These are phyloP conservation scores for Catonia carolina DNA, from an alignment of 2,888 invertebrate genomes.

Conservation along the genomic window DNA sequence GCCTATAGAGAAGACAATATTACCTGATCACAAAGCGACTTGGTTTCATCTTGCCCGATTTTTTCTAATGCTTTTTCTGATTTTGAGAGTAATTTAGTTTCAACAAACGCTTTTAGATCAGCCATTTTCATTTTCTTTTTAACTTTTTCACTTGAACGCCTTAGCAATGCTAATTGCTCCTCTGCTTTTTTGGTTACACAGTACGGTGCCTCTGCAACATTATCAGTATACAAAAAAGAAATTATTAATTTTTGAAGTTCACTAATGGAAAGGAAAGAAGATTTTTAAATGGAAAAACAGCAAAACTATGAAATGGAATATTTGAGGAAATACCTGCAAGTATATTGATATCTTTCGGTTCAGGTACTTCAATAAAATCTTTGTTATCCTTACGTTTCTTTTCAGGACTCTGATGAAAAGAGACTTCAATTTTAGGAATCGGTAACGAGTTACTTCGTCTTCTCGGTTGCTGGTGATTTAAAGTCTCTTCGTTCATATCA, in stretches of 20 bases:
- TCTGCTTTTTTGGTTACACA: slow-evolving; percentile 42
- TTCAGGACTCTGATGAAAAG: slow-evolving; percentile 72
- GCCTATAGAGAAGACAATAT: no score
- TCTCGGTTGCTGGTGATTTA: slow-evolving; percentile 69
- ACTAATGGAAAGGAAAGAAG: not conserved
- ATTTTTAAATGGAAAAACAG: not conserved
- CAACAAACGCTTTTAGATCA: slow-evolving; percentile 84
- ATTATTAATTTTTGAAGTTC: not conserved
- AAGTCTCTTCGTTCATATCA: slow-evolving; percentile 79
- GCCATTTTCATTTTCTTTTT: slow-evolving; percentile 87
- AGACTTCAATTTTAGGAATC: slow-evolving; percentile 86
- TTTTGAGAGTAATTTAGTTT: slow-evolving; percentile 82
- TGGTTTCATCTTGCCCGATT: slow-evolving; percentile 72
- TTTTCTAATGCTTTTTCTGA: slow-evolving; percentile 87
- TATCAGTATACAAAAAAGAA: not conserved
- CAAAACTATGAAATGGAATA: no score
- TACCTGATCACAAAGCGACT: slow-evolving; percentile 36
- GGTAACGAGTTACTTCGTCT: slow-evolving; percentile 89
- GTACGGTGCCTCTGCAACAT: slow-evolving; percentile 46
- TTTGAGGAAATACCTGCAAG: slow-evolving; percentile 53
- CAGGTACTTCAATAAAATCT: slow-evolving; percentile 56
- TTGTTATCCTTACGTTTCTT: slow-evolving; percentile 55
- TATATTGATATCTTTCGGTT: slow-evolving; percentile 59
- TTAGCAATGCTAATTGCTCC: slow-evolving; percentile 46
- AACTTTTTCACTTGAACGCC: slow-evolving; percentile 73